A percentile compares a stretch with the other conserved stretches of the same genome.
These are phyloP conservation scores for Apogon hyalosoma DNA, from an alignment of 2,797 vertebrate species.

Conservation along the genomic window DNA sequence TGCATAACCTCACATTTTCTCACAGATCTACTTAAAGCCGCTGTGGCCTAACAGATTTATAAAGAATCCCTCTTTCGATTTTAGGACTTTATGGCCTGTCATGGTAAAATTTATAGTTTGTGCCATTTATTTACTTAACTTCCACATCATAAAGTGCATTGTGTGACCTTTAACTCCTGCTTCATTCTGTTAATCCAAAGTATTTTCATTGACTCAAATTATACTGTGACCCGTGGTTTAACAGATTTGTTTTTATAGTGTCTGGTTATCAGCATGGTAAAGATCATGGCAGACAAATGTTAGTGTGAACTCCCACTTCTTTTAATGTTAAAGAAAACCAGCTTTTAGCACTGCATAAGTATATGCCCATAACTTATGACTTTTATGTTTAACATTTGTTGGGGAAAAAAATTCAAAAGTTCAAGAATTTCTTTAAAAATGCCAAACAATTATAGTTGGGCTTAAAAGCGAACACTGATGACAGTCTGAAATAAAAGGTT, in stretches of 20 bases:
- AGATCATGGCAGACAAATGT: slow-evolving; percentile 19
- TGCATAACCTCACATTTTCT: slow-evolving; percentile 34
- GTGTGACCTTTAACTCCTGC: slow-evolving; percentile 35
- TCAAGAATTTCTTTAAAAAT: slow-evolving; percentile 9
- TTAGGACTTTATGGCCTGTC: slow-evolving; percentile 11
- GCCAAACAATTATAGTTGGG: background rate
- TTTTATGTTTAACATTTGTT: slow-evolving; percentile 5
- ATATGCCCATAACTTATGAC: slow-evolving; percentile 1
- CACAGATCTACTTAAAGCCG: slow-evolving; percentile 18
- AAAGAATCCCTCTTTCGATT: slow-evolving; percentile 25
- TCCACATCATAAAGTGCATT: slow-evolving; percentile 20
- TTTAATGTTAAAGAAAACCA: slow-evolving; percentile 23
- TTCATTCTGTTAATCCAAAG: slow-evolving; percentile 16
- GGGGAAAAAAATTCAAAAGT: background rate
- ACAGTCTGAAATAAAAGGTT: slow-evolving; percentile 35
- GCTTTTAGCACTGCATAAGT: slow-evolving; percentile 1
- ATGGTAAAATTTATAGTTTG: slow-evolving; percentile 14
- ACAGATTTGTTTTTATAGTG: slow-evolving; percentile 37
- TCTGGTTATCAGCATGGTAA: slow-evolving; percentile 26
- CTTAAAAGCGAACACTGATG: slow-evolving; percentile 14
- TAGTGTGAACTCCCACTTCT: slow-evolving; percentile 14
- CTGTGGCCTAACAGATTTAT: slow-evolving; percentile 25
- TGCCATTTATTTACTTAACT: slow-evolving; percentile 23
- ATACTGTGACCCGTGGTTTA: background rate
- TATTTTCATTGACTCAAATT: slow-evolving; percentile 21